Evolutionary conservation across 2,797 vertebrate species (phyloP), one percentile per base, ranked within the genome.

Genomic region (Pipistrellus pygmaeus): DNA sequence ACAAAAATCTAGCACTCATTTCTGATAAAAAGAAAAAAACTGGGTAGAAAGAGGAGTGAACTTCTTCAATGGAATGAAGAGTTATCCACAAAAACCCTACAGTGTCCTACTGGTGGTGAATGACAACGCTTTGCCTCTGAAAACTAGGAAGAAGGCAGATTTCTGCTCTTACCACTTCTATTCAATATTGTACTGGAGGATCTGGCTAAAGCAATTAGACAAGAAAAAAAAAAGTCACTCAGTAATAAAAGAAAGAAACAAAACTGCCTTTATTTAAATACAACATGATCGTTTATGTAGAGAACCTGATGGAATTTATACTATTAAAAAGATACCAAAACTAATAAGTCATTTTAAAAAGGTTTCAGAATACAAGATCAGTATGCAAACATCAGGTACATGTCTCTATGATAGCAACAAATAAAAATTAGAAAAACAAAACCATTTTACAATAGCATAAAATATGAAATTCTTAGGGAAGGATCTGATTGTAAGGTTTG

Each of bases 361-460:
- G 6, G 27, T 83, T 91, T n/a, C 1, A 53, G 51, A 8, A 69
- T 66, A 78, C 3, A 27, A 62, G 11, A 85, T 69, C 60, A 62
- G 86, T 32, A 66, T 69, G n/a, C 14, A 86, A 69, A 51, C 80
- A 57, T 20, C 12, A 75, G n/a, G 5, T 46, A 2, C 55, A 77
- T 89, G 35, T 81, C 55, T 51, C n/a, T n/a, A 38, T 38, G 11
- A 32, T 86, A 51, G 5, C 23, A 77, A 48, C 69, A 92, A 35
- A 82, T 73, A 32, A 91, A 68, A 91, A 83, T 81, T 86, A 68
- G 14, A 30, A 92, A 71, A 94, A 32, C 5, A 53, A 85, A 57
- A 23, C 15, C 7, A 64, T 30, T 30, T 64, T 57, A 77, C 9
- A 82, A 62, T 57, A 38, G 6, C 38, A 71, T 62, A 69, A 55